phyloP scores from a whole-genome alignment of 2,888 invertebrate genomes.

The Oligia fasciuncula region DNA sequence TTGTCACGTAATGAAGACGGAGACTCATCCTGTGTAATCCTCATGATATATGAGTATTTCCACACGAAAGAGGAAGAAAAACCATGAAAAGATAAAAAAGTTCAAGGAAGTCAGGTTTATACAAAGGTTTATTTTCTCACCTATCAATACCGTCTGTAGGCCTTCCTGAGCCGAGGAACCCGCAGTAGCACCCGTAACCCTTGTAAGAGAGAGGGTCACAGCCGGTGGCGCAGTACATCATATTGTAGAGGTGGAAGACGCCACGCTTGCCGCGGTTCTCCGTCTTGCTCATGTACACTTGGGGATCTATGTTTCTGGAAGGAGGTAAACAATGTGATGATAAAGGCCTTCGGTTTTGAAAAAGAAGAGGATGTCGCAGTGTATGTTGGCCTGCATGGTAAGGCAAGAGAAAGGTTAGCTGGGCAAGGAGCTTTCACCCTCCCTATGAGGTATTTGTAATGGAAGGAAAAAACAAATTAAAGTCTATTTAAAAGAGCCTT shows the following conservation, averaged over 20 bases:
- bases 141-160: slow-evolving; percentile 60
- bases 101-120: no score
- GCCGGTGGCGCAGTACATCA: slow-evolving; percentile 95
- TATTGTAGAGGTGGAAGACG: slow-evolving; percentile 95
- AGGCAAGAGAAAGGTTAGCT: neutral
- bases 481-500: neutral
- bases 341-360: neutral
- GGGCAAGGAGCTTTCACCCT: neutral
- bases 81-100: neutral
- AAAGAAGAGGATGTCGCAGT: rapidly evolving
- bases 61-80: neutral
- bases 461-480: no score
- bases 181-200: slow-evolving; percentile 97
- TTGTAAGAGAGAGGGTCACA: slow-evolving; percentile 96
- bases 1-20: no score
- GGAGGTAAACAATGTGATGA: neutral
- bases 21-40: neutral
- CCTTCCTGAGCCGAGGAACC: slow-evolving; percentile 92
- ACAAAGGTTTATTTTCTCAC: slow-evolving; percentile 19
- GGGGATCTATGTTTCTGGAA: slow-evolving; percentile 78
- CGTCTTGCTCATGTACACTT: slow-evolving; percentile 72
- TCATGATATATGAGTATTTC: neutral
- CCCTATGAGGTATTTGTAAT: no score
- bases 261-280: slow-evolving; percentile 92
- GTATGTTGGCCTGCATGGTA: neutral